Conservation (phyloP, 2,888 invertebrate species). For the Drosophila recens region DNA sequence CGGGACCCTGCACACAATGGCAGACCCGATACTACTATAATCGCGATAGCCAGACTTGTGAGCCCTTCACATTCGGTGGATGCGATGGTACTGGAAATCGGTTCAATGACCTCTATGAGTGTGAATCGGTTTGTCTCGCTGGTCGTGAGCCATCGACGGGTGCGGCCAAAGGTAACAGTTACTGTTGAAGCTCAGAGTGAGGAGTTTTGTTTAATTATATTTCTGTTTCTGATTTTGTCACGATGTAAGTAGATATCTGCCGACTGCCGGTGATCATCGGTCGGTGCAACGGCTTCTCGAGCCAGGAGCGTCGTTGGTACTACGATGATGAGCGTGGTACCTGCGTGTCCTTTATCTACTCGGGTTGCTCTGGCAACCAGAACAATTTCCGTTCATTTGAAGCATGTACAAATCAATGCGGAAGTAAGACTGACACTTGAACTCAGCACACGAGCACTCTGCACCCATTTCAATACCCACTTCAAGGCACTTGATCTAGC, state of each 20-base stretch:
- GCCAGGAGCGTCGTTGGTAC: constrained; percentile 89
- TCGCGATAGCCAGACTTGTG: constrained; percentile 87
- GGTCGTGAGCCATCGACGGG: constrained; percentile 86
- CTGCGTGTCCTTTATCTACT: constrained; percentile 93
- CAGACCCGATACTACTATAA: constrained; percentile 90
- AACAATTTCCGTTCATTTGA: constrained; percentile 93
- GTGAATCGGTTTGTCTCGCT: constrained; percentile 89
- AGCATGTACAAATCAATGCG: constrained; percentile 89
- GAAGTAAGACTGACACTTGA: constrained; percentile 80
- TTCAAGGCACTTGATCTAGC: constrained; percentile 30
- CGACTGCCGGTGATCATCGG: constrained; percentile 88
- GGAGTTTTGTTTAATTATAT: constrained; percentile 23
- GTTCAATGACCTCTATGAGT: constrained; percentile 91
- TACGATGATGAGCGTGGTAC: constrained; percentile 89
- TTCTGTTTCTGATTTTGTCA: constrained; percentile 42
- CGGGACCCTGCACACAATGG: constrained; percentile 90
- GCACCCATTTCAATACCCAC: constrained; percentile 42
- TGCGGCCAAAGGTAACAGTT: constrained; percentile 79
- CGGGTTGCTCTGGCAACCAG: constrained; percentile 94
- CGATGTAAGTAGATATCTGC: constrained; percentile 87
- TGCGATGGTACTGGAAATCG: constrained; percentile 94
- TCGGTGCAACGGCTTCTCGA: constrained; percentile 85
- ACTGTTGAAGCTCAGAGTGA: constrained; percentile 6
- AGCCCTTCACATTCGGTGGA: constrained; percentile 91
- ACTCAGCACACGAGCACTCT: constrained; percentile 37